Evolutionary conservation across 2,888 invertebrate species (phyloP).

Genomic region (Homarus gammarus): DNA sequence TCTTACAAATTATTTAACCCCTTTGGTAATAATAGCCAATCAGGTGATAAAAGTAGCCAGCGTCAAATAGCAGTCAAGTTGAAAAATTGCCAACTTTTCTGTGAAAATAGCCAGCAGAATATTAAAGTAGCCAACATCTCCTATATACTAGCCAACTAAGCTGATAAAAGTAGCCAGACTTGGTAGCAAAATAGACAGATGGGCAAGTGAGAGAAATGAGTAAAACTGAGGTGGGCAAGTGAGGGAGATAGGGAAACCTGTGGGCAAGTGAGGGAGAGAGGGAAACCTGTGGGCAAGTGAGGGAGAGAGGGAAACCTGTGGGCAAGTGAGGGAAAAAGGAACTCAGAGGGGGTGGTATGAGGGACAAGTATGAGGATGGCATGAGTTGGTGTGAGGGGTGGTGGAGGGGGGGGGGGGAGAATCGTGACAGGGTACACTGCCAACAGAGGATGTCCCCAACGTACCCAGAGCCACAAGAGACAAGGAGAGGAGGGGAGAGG

Average conservation of each 20-base stretch:
- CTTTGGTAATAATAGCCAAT: too few relatives aligned
- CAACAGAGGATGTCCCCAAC: not conserved
- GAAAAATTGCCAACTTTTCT: too few relatives aligned
- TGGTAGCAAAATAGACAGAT: too few relatives aligned
- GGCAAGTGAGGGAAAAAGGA: not conserved
- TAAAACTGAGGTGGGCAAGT: not conserved
- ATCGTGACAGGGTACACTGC: not conserved
- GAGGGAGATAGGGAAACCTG: not conserved
- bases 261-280: too few relatives aligned
- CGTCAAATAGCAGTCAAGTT: too few relatives aligned
- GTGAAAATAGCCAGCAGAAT: too few relatives aligned
- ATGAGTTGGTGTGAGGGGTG: not conserved
- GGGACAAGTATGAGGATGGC: not conserved
- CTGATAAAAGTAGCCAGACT: too few relatives aligned
- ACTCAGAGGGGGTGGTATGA: not conserved
- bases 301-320: not conserved
- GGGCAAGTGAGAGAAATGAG: conserved; percentile 3
- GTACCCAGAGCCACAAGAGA: not conserved
- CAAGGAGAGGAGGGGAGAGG: not conserved
- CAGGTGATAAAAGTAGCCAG: too few relatives aligned
- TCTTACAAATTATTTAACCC: too few relatives aligned
- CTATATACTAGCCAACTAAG: too few relatives aligned
- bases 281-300: not conserved
- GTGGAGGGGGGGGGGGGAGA: not conserved
- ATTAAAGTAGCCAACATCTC: too few relatives aligned